Evolutionary conservation across 2,113 vertebrate genomes (phyloP), one percentile per base, ranked within the genome.

Genomic region (Chaetodon auriga): DNA sequence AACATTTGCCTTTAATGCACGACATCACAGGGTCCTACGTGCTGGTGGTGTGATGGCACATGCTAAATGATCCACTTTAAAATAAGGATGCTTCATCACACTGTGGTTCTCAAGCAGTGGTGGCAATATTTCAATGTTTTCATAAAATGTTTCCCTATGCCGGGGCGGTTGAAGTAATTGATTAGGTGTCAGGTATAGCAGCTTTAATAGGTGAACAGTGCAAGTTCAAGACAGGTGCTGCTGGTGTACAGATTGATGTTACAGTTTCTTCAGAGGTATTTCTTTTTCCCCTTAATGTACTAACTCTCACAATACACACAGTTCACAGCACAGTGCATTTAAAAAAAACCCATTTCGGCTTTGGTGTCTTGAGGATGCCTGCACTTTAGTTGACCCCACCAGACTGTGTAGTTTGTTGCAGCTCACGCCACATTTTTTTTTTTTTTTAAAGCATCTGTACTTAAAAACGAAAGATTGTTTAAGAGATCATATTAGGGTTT

Each of bases 371-470:
- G 43, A 64, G 73, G 49, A 48, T 4, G 38, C 5, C 53, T 86
- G 68, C 63, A 83, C 82, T 87, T 61, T 2, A 21, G 43, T 23
- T 84, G 84, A 88, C 78, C 84, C 72, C 25, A 16, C 60, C 62
- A 25, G 58, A 48, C 51, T 62, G 16, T 55, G 51, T 30, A 64
- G 78, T 43, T 76, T 72, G 58, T 5, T 12, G 35, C 73, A 63
- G 19, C 71, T 68, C 69, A 75, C 57, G 16, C 30, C 35, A 7
- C n/a, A 30, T 30, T 30, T 30, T 30, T 30, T n/a, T n/a, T 69
- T 38, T 58, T 75, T 61, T 75, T 55, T 19, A 11, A 77, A 57
- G 9, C 71, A 25, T 57, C 62, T 70, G 70, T 23, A 46, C n/a
- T 66, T 54, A 16, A 11, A 54, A 63, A 43, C 0, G 4, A 16